Base-by-base conservation (phyloP, 2,797 vertebrate genomes). In the Psittacula derbiana region DNA sequence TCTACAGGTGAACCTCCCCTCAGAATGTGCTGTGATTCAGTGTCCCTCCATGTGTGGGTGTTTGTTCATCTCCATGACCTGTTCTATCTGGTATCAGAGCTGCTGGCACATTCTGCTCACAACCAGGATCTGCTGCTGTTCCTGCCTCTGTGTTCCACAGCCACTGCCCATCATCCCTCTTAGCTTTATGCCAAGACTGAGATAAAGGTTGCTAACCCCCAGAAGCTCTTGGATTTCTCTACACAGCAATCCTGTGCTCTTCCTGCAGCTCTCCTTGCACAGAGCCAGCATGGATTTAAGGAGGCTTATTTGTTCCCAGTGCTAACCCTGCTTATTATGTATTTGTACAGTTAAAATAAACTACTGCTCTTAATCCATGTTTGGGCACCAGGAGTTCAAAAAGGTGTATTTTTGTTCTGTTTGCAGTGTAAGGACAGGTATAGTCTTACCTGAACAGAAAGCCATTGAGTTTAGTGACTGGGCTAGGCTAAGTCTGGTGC, bases 221-320 rank as follows among this genome's bases (percentile, higher is more conserved):
- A 47, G 55, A 21, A 76, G 36, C 47, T 6, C 30, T 30, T n/a
- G n/a, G 14, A 5, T 50, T 21, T 19, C 75, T 82, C 67, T 61
- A 3, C 17, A 31, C 19, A 41, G 33, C 2, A 0, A 4, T 43
- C 7, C 1, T 4, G 8, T 16, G 41, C 4, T 28, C 13, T 6
- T 72, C 24, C 36, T 50, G 58, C 58, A 64, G 41, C 41, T 72
- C 41, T 60, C 31, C 53, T 58, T 69, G 50, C 31, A 12, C n/a
- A 10, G 64, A 52, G 13, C 40, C 28, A 19, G 40, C 16, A 3
- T 3, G 44, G 33, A 30, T 44, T 69, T 66, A n/a, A 36, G 25
- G 53, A 43, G 7, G 8, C 5, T 55, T 16, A 8, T 30, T 61
- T 52, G 4, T 44, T 61, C 47, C 58, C 33, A 44, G 11, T 25